Base-by-base conservation (phyloP, 2,888 invertebrate genomes). In the Ichneumon xanthorius region DNA sequence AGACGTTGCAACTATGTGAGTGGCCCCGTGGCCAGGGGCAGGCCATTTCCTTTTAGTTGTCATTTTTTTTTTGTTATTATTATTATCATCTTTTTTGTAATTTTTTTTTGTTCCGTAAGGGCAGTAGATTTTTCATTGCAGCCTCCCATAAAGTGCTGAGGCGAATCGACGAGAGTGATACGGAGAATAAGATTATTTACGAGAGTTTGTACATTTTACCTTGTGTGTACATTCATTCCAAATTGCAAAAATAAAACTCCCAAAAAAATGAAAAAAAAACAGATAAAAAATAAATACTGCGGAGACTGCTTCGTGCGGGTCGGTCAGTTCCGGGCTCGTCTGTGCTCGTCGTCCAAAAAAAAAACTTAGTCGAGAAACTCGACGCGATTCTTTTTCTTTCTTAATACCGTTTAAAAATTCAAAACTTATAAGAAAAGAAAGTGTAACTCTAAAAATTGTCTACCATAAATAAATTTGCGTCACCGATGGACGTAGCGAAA, bases 251-350 rank as follows among this genome's bases (percentile, higher is more conserved):
- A 45, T 68, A 73, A 40, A 68, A 37, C 19, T 33, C 6, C 6
- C 6, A 45, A n/a, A 48, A 26, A 67, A 58, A n/a, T 16, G 26
- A 65, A 61, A 58, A n/a, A 53, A 76, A 67, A 50, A 72, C 6
- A 26, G 30, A 68, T 40, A 40, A 63, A 6, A 80, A 82, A 80
- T 86, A 78, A 86, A 83, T 83, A 80, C 73, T 80, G 80, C 80
- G 83, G 77, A 86, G 85, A 86, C 85, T 86, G 83, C 85, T 80
- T 80, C 55, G 40, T 70, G 71, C 30, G 53, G 45, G 33, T 58
- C 55, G 70, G 11, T 50, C 22, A 37, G 33, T 78, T 65, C 55
- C 53, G 22, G 48, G 61, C 68, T 48, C 70, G 63, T 68, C 53
- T 11, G 22, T 7, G 19, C 9, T 55, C 11, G 45, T 6, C 22